Conservation (phyloP, 2,888 invertebrate genomes). For the Cremastinae sp. region DNA sequence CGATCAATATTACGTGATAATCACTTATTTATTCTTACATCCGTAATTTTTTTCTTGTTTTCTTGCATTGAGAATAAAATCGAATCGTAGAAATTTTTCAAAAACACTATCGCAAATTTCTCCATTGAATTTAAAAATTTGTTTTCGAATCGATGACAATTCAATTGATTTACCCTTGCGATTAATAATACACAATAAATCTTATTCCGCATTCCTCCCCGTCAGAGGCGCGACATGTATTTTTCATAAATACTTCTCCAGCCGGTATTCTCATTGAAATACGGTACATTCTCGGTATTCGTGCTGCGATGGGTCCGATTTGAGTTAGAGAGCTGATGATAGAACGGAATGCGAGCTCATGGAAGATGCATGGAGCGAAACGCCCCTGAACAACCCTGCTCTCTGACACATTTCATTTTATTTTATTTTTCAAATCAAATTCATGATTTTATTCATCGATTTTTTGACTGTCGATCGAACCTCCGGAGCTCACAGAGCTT, state of each 20-base stretch:
- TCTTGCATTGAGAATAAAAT: no score
- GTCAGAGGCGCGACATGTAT: neutral
- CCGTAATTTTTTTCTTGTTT: no score
- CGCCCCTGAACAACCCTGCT: neutral
- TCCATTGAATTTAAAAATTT: neutral
- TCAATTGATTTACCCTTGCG: constrained; percentile 24
- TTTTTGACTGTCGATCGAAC: neutral
- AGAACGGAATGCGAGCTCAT: constrained; percentile 43
- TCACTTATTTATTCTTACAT: no score
- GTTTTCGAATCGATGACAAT: neutral
- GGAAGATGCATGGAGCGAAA: constrained; percentile 43
- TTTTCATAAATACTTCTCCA: constrained; percentile 32
- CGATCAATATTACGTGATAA: no score
- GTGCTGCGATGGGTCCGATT: constrained; percentile 12
- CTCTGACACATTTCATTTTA: no score
- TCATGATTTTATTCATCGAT: neutral
- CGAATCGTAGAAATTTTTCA: no score
- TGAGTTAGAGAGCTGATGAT: neutral
- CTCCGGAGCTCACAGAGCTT: no score
- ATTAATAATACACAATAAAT: constrained; percentile 23
- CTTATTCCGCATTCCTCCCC: constrained; percentile 42
- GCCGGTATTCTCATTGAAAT: constrained; percentile 29
- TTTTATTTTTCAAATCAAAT: no score
- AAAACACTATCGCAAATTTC: no score
- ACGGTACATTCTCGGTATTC: constrained; percentile 6